These are phyloP conservation scores for Acrocephalus scirpaceus DNA, from an alignment of 2,797 vertebrate genomes.

Conservation along the genomic window DNA sequence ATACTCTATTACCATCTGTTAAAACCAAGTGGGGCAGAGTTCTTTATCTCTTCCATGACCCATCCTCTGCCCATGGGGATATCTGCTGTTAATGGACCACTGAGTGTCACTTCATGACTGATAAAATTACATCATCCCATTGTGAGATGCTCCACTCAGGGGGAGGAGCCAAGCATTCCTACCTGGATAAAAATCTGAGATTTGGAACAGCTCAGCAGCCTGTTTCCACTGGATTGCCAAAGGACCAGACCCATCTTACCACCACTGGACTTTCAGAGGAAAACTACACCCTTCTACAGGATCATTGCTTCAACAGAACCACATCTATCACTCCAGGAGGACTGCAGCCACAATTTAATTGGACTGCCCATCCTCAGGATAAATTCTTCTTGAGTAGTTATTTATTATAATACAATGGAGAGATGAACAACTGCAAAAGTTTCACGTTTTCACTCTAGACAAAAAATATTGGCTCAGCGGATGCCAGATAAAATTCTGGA, in stretches of 20 bases:
- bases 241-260: too few species aligned
- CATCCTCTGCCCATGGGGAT: not conserved
- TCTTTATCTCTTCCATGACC: not conserved
- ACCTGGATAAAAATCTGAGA: not conserved
- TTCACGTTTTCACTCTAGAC: not conserved
- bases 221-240: not conserved
- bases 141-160: not conserved
- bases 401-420: not conserved
- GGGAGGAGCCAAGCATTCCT: not conserved
- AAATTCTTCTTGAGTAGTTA: not conserved
- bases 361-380: not conserved
- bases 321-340: not conserved
- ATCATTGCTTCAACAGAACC: too few species aligned
- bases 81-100: not conserved
- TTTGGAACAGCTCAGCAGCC: not conserved
- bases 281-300: too few species aligned
- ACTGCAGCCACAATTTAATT: not conserved
- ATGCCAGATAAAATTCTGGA: not conserved
- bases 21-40: not conserved
- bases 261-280: too few species aligned
- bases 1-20: not conserved
- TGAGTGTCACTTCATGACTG: not conserved
- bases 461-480: not conserved
- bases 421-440: not conserved
- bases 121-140: not conserved